Conservation (phyloP, 2,888 invertebrate genomes). For the Margaritifera margaritifera region DNA sequence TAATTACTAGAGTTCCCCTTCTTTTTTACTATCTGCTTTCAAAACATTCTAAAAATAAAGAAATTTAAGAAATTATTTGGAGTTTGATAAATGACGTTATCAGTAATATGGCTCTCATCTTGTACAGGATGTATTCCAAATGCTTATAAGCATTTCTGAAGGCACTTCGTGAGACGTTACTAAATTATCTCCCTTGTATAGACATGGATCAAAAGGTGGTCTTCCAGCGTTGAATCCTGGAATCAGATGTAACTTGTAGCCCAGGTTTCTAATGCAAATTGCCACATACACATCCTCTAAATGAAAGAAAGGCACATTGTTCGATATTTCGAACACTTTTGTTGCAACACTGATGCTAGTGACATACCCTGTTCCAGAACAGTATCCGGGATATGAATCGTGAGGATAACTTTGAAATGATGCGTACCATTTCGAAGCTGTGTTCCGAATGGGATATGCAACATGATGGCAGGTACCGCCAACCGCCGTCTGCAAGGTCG, state of each 20-base stretch:
- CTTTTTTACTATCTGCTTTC: too few relatives aligned
- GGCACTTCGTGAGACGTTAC: conserved; percentile 34
- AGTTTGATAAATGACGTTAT: background rate
- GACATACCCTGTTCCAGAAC: too few relatives aligned
- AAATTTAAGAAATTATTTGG: too few relatives aligned
- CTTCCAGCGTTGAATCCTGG: conserved; percentile 32
- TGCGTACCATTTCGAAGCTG: conserved; percentile 48
- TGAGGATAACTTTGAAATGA: conserved; percentile 39
- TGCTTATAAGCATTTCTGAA: conserved; percentile 12
- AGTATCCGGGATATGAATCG: conserved; percentile 43
- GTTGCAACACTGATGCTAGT: conserved; percentile 28
- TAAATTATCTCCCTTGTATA: conserved; percentile 15
- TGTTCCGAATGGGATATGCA: conserved; percentile 31
- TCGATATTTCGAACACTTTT: conserved; percentile 35
- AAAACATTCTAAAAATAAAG: too few relatives aligned
- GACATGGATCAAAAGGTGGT: conserved; percentile 20
- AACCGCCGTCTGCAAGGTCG: conserved; percentile 19
- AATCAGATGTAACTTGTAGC: conserved; percentile 18
- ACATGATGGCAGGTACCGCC: conserved; percentile 32
- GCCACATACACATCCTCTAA: conserved; percentile 53
- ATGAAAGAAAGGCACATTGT: too few relatives aligned
- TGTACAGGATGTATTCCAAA: conserved; percentile 25
- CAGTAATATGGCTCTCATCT: background rate
- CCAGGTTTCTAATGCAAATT: conserved; percentile 37
- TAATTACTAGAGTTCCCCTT: too few relatives aligned